These are phyloP conservation scores for Orthonychiurus folsomi DNA, from an alignment of 2,888 invertebrate species.

Conservation along the genomic window DNA sequence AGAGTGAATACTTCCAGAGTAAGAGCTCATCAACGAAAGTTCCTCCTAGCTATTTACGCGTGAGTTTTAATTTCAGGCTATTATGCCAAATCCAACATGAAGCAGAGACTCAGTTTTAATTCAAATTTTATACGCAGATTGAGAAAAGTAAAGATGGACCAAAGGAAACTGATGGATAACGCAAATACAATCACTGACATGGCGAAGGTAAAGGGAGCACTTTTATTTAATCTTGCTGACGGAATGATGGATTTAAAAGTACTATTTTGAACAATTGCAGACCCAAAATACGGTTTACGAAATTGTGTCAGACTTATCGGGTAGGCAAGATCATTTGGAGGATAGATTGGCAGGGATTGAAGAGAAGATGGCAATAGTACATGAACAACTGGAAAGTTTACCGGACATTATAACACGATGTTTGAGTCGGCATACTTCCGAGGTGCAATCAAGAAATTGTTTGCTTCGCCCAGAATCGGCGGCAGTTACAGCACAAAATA, in stretches of 20 bases:
- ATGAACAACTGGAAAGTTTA: slow-evolving; percentile 60
- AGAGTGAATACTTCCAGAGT: slow-evolving; percentile 92
- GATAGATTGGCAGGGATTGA: slow-evolving; percentile 87
- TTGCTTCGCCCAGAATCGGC: slow-evolving; percentile 37
- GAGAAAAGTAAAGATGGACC: slow-evolving; percentile 99
- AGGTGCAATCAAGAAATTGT: slow-evolving; percentile 25
- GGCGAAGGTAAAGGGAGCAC: slow-evolving; percentile 98
- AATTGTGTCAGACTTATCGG: slow-evolving; percentile 94
- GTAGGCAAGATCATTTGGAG: slow-evolving; percentile 85
- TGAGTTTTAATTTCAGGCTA: slow-evolving; percentile 57
- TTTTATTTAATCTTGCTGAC: too few relatives aligned
- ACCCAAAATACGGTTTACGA: slow-evolving; percentile 97
- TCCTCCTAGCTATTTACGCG: slow-evolving; percentile 98
- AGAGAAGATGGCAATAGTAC: slow-evolving; percentile 76
- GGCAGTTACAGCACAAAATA: slow-evolving; percentile 12
- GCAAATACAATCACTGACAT: slow-evolving; percentile 98
- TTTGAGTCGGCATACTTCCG: slow-evolving; percentile 29
- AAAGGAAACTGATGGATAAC: slow-evolving; percentile 97
- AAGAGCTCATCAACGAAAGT: slow-evolving; percentile 96
- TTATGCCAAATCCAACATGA: too few relatives aligned
- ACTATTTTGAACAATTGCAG: slow-evolving; percentile 51
- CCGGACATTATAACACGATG: slow-evolving; percentile 42
- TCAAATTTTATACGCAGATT: slow-evolving; percentile 58
- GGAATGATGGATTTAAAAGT: background rate
- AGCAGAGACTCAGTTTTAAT: too few relatives aligned